Base-by-base conservation (phyloP, 2,113 vertebrate genomes). In the Nothoprocta pentlandii region DNA sequence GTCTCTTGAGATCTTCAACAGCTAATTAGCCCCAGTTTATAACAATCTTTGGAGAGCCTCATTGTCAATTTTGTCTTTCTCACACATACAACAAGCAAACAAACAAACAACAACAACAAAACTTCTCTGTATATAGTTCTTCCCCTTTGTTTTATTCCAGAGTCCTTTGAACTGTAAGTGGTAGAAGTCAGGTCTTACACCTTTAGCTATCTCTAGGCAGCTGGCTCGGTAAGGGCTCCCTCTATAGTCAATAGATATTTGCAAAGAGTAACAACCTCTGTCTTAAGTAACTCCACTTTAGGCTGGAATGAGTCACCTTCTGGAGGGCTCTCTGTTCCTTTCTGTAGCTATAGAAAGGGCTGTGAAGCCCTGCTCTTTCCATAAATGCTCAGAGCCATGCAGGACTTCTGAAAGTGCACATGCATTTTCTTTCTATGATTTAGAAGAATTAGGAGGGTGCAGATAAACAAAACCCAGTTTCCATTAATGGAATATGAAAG, bases 351-450 rank as follows among this genome's bases (percentile, higher is more conserved):
- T 2, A 42, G 32, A 42, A 85, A 58, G 12, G 47, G 22, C 26
- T 86, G 22, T 53, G 85, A 58, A 89, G 32, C 58, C 3, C 0
- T 54, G 5, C 32, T 86, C 73, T 73, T 93, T 17, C 8, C 1
- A 15, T 34, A 3, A 0, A 0, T 47, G 49, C 16, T 78, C 41
- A 58, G 13, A 78, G 16, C 22, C 12, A 39, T 39, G 9, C 13
- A 62, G 32, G 6, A 70, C 25, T 63, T 58, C 28, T 62, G 26
- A 69, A 91, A 17, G 28, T 20, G 8, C 49, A n/a, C 10, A 5
- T 56, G 28, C 28, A 17, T 32, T 32, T 32, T 58, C 30, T 58
- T 58, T 10, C 23, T 10, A 3, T 46, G 32, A 22, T 94, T 87
- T 66, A n/a, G 34, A 75, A 73, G 15, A 30, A 17, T 3, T 51